Base-by-base conservation (phyloP, 2,113 vertebrate species). In the Seriola aureovittata region DNA sequence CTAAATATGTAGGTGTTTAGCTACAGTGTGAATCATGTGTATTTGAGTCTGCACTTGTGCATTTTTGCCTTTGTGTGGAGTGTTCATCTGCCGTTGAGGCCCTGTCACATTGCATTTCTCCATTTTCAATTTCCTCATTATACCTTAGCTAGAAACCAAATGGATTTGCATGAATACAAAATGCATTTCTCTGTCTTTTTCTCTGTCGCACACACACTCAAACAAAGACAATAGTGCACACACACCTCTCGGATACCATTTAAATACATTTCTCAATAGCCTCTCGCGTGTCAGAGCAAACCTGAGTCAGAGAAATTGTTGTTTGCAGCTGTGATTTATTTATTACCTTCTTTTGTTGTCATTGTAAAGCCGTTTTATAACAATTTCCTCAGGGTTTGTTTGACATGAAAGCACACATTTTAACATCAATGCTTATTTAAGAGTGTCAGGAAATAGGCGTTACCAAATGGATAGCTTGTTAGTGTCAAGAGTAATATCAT, bases 101-200 rank as follows among this genome's bases (percentile, higher is more conserved):
- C 74, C 67, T 85, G 88, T 91, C 72, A 75, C 81, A 72, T 82
- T 87, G 64, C 76, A 85, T 91, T 89, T 88, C 32, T 65, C 69
- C 19, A 32, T 79, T 86, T 90, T 89, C 84, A 88, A 75, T 88
- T 89, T 89, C 48, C 79, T 78, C 67, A 79, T 85, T 80, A 78
- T 73, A 77, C 73, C 68, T 81, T 82, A 74, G 71, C 75, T 69
- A 29, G 38, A 79, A 86, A 85, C 69, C 71, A 80, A 85, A 84
- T 85, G 66, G 74, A 88, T 89, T 89, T 85, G 79, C 71, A 80
- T 87, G 75, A 91, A 88, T 32, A 85, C 40, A 86, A 88, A 77
- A 82, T 62, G 14, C 50, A 67, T 85, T 85, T 50, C 62, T 52
- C 42, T 64, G 23, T 29, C 19, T 77, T 54, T 71, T 40, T 75